phyloP scores from a whole-genome alignment of 2,113 vertebrate genomes.

The Zosterops hypoxanthus region DNA sequence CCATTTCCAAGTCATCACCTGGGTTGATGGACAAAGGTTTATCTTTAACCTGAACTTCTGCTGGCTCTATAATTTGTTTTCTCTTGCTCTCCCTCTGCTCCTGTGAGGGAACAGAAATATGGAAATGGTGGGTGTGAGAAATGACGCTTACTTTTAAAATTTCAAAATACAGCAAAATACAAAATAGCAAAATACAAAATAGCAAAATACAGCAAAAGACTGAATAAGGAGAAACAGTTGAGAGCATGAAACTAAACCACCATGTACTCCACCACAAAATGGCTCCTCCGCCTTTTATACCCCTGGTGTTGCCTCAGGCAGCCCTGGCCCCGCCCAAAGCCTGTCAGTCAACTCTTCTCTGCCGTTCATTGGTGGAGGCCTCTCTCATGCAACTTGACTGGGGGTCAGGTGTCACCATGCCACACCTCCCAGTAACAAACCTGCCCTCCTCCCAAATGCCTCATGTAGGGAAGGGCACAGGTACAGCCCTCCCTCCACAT shows the following conservation, averaged over 20 bases:
- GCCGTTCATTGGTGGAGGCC: background rate
- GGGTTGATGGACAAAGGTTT: constrained; percentile 35
- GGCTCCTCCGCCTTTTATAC: background rate
- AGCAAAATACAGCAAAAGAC: background rate
- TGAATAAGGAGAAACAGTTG: background rate
- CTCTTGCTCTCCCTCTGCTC: background rate
- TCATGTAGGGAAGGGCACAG: background rate
- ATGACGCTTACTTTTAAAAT: background rate
- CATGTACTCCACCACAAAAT: background rate
- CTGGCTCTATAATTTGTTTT: background rate
- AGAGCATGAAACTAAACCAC: background rate
- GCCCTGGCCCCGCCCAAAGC: too few relatives aligned
- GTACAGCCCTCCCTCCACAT: background rate
- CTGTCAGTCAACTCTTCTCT: background rate
- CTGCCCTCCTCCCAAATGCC: background rate
- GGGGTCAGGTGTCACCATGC: background rate
- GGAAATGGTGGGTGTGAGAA: background rate
- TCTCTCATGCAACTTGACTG: background rate
- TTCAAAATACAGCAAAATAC: background rate
- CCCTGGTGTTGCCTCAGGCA: background rate
- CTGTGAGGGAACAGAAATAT: background rate
- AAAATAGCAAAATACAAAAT: background rate
- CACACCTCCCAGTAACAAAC: background rate
- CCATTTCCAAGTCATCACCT: constrained; percentile 33
- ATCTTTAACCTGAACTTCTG: constrained; percentile 17